Evolutionary conservation across 2,888 invertebrate genomes (phyloP), one percentile per base, ranked within the genome.

Genomic region (Sisyra terminalis): DNA sequence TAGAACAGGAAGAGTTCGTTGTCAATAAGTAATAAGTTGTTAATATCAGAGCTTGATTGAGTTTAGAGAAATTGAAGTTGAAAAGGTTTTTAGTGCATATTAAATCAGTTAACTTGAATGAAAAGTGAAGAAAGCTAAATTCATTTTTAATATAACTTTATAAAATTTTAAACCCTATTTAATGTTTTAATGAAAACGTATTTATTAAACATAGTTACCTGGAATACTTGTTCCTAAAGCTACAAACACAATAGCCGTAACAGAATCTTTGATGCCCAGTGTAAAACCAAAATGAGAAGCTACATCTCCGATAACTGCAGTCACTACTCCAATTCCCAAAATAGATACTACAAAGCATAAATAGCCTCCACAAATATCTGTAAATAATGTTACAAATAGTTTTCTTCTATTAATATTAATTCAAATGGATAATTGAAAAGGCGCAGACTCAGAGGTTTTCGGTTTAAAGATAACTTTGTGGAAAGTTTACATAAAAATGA

Each of bases 151-250:
- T n/a, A n/a, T n/a, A n/a, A n/a, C n/a, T 24, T 24, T 24, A 3
- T 5, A 24, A 24, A 5, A 24, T 24, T 24, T 24, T 24, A 3
- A 24, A 24, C 7, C 24, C 3, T 5, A 7, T 24, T 24, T 24
- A 24, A 24, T 5, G 7, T 7, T 24, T 3, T 24, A 24, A 24
- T 3, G 3, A 24, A 3, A 5, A 24, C 24, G 5, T 24, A 24
- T 24, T 5, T 5, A 5, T 24, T 24, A 24, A 24, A 24, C 3
- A 24, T 45, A 53, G 60, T 66, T 64, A 92, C 93, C 93, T 67
- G 98, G 98, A 66, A 98, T 85, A 67, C 93, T 94, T 48, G 98
- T 98, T 51, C 98, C 98, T 49, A 98, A 72, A 9, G 98, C 98
- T 14, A 98, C 97, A 60, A 98, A 92, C 34, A 90, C 82, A 54